phyloP scores from a whole-genome alignment of 2,888 invertebrate genomes.

The Mechanitis messenoides region DNA sequence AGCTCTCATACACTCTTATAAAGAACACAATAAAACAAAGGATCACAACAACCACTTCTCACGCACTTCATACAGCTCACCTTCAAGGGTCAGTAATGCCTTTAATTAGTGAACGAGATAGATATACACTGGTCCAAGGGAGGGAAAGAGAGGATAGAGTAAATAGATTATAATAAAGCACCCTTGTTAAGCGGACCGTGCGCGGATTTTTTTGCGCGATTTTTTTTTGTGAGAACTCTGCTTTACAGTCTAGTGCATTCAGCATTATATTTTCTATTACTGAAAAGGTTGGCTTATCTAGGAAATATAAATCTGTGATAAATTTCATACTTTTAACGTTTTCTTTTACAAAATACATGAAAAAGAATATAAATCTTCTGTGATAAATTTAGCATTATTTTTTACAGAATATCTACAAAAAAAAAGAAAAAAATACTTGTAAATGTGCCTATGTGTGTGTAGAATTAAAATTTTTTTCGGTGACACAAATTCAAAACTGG shows the following conservation, averaged over 20 bases:
- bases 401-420: background rate
- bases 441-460: background rate
- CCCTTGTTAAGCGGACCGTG: conserved; percentile 61
- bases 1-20: conserved; percentile 44
- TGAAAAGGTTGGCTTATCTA: background rate
- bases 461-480: no score
- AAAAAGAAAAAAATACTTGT: background rate
- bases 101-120: conserved; percentile 61
- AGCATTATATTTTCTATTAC: conserved; percentile 21
- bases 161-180: conserved; percentile 57
- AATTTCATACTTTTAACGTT: no score
- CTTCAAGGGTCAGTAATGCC: conserved; percentile 62
- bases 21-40: conserved; percentile 61
- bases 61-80: conserved; percentile 47
- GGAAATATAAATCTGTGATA: background rate
- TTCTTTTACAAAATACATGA: no score
- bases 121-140: conserved; percentile 26
- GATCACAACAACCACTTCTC: conserved; percentile 66
- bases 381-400: no score
- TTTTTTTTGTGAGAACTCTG: conserved; percentile 45
- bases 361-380: no score
- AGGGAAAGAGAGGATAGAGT: conserved; percentile 43
- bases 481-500: no score
- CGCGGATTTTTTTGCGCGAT: conserved; percentile 45
- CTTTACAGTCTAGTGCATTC: conserved; percentile 59